Evolutionary conservation across 2,113 vertebrate genomes (phyloP).

Genomic region (Cathartes aura): DNA sequence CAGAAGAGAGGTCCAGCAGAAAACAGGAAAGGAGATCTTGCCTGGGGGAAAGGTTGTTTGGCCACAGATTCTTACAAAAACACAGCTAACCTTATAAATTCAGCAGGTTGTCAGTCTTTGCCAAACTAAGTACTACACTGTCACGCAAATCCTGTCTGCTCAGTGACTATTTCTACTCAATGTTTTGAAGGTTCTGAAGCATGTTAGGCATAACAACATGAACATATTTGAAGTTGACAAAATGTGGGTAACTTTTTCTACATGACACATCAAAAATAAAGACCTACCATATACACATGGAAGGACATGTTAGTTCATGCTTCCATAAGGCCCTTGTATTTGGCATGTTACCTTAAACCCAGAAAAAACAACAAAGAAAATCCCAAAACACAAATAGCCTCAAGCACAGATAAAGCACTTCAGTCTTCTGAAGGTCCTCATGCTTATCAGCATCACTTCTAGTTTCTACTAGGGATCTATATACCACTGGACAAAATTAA

Average conservation of each 20-base stretch:
- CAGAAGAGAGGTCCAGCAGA: not conserved
- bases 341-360: not conserved
- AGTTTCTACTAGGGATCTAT: not conserved
- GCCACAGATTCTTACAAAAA: not conserved
- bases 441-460: not conserved
- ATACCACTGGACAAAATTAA: not conserved
- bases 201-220: not conserved
- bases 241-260: not conserved
- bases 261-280: not conserved
- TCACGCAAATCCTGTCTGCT: not conserved
- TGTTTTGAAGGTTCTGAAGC: not conserved
- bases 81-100: not conserved
- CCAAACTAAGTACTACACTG: not conserved
- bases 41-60: not conserved
- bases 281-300: not conserved
- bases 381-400: not conserved
- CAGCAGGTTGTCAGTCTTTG: not conserved
- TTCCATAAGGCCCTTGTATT: not conserved
- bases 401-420: not conserved
- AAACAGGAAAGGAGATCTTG: not conserved
- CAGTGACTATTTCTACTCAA: not conserved
- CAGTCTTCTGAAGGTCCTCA: not conserved
- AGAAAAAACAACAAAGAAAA: not conserved
- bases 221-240: not conserved
- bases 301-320: not conserved